Conservation (phyloP, 2,113 vertebrate species). For the Lophura nycthemera region DNA sequence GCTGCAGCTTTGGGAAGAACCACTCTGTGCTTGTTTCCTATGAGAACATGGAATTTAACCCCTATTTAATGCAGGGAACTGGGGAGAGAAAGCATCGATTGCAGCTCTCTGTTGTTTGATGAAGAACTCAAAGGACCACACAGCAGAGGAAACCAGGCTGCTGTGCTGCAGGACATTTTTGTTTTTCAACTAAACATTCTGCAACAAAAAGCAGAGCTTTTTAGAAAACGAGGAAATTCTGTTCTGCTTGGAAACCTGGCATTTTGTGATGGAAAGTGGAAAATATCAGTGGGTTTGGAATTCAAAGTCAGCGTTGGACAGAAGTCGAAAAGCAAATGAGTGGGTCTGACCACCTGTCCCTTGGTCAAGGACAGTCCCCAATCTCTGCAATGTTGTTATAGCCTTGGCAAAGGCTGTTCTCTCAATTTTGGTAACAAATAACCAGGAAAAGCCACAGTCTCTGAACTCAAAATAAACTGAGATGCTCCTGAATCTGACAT, state of each 20-base stretch:
- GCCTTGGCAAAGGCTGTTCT: not conserved
- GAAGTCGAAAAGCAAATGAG: not conserved
- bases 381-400: not conserved
- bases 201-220: not conserved
- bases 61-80: fast-evolving
- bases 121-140: not conserved
- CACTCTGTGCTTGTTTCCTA: not conserved
- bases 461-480: not conserved
- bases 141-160: not conserved
- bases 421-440: not conserved
- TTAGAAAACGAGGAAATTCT: not conserved
- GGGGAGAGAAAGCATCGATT: not conserved
- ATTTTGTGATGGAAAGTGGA: not conserved
- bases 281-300: not conserved
- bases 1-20: not conserved
- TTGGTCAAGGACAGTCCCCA: not conserved
- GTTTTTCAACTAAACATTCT: not conserved
- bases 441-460: not conserved
- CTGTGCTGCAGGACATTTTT: not conserved
- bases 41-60: not conserved
- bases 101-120: not conserved
- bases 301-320: not conserved
- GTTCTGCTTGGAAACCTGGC: not conserved
- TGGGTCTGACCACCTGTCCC: not conserved
- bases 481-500: not conserved